These are phyloP conservation scores for Peromyscus aztecus DNA, from an alignment of 2,797 vertebrate genomes.

Conservation along the genomic window DNA sequence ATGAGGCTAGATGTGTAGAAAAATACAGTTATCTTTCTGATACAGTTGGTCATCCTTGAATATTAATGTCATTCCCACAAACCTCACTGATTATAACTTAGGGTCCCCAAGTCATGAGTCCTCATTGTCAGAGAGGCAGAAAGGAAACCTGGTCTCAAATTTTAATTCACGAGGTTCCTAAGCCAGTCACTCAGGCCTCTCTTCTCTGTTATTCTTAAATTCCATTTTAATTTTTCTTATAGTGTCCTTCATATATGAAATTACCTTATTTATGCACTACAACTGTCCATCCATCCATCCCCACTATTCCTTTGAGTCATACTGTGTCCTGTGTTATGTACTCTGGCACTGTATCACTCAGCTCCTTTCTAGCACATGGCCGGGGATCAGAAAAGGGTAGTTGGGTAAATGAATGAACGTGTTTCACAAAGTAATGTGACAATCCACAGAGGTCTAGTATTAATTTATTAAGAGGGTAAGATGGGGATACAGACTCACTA, in stretches of 20 bases:
- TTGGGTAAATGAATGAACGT: not conserved
- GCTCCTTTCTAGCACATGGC: not conserved
- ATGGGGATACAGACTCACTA: too few relatives aligned
- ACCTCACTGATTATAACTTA: not conserved
- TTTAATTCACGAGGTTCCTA: not conserved
- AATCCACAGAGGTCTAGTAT: too few relatives aligned
- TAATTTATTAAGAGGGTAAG: too few relatives aligned
- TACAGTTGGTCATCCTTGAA: not conserved
- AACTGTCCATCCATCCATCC: not conserved
- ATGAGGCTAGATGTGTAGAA: not conserved
- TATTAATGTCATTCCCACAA: not conserved
- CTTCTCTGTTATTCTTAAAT: not conserved
- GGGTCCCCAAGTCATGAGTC: not conserved
- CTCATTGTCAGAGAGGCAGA: not conserved
- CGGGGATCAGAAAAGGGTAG: not conserved
- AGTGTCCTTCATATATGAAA: not conserved
- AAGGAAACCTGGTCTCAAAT: slow-evolving; percentile 36
- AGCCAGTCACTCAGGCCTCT: not conserved
- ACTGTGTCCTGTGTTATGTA: not conserved
- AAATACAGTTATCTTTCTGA: not conserved
- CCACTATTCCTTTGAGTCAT: not conserved
- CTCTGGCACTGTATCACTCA: not conserved
- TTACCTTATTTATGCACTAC: not conserved
- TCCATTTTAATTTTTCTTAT: slow-evolving; percentile 7
- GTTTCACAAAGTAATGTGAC: not conserved